Base-by-base conservation (phyloP, 2,113 vertebrate species). In the Sinocyclocheilus maitianheensis region DNA sequence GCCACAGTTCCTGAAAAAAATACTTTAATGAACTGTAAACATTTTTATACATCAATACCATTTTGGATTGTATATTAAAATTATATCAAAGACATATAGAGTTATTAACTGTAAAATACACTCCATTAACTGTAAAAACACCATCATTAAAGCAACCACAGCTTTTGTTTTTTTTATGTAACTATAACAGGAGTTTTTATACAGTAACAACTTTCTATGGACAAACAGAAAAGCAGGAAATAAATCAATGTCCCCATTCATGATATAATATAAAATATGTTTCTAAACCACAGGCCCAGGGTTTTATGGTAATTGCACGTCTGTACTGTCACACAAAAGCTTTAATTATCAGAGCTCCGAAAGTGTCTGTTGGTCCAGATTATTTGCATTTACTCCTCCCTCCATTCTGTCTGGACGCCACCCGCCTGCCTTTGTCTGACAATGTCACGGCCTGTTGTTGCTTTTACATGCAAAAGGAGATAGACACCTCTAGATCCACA, bases 381-480 rank as follows among this genome's bases (percentile, higher is more conserved):
- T 40, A 82, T 84, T 69, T 76, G 79, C 84, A 81, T 85, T 40
- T 14, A 53, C 72, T 76, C 81, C 80, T 69, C 60, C 60, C 60
- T 40, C 72, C 20, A 74, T 62, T 77, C 60, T 40, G 60, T 75
- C 78, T 76, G 58, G 34, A 24, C 20, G 1, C 26, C 48, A 46
- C 46, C 78, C 78, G 69, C 48, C 77, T 67, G 43, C 69, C 65
- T 79, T 80, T 67, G 77, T 65, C 30, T 82, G 71, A 37, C 78
- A 55, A 46, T 69, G 60, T 72, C 48, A 40, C 62, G 12, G 65
- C 72, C 77, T 65, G 43, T 67, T 43, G 77, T 81, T 89, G 84
- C 86, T 92, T 87, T 85, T 89, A 86, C 85, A 58, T 84, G 89
- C 43, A 63, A 85, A 72, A 72, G 11, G 37, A 69, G 13, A 58